These are phyloP conservation scores for Benthochromis sp. DNA, from an alignment of 2,113 vertebrate genomes.

Conservation along the genomic window DNA sequence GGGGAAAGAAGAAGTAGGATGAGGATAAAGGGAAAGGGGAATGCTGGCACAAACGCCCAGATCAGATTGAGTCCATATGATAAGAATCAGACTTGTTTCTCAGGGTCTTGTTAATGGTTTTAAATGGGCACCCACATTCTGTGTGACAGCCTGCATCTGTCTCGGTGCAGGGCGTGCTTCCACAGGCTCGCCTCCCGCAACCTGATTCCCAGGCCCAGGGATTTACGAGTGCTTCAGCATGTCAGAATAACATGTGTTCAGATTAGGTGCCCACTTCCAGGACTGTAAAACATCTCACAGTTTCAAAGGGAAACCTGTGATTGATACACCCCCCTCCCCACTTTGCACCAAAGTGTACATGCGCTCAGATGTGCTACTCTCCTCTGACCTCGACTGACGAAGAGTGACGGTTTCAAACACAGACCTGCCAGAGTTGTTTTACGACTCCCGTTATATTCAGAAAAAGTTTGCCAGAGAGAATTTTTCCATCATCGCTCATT, in stretches of 20 bases:
- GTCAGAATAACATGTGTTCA: slow-evolving; percentile 53
- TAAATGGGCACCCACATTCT: slow-evolving; percentile 53
- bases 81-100: slow-evolving; percentile 5
- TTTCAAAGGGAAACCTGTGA: slow-evolving; percentile 55
- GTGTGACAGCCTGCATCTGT: slow-evolving; percentile 52
- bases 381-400: neutral
- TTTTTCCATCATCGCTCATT: slow-evolving; percentile 35
- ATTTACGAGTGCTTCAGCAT: slow-evolving; percentile 59
- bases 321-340: neutral
- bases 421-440: slow-evolving; percentile 12
- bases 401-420: neutral
- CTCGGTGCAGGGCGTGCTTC: slow-evolving; percentile 22
- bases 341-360: neutral
- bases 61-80: neutral
- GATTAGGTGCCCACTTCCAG: slow-evolving; percentile 49
- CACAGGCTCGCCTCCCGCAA: slow-evolving; percentile 39
- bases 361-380: neutral
- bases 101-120: slow-evolving; percentile 57
- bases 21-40: neutral
- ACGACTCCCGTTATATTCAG: neutral
- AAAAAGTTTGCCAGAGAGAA: slow-evolving; percentile 31
- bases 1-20: neutral
- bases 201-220: slow-evolving; percentile 26
- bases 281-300: slow-evolving; percentile 51
- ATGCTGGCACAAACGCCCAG: neutral